phyloP scores from a whole-genome alignment of 2,888 invertebrate genomes.

The Tetrapedia diversipes region DNA sequence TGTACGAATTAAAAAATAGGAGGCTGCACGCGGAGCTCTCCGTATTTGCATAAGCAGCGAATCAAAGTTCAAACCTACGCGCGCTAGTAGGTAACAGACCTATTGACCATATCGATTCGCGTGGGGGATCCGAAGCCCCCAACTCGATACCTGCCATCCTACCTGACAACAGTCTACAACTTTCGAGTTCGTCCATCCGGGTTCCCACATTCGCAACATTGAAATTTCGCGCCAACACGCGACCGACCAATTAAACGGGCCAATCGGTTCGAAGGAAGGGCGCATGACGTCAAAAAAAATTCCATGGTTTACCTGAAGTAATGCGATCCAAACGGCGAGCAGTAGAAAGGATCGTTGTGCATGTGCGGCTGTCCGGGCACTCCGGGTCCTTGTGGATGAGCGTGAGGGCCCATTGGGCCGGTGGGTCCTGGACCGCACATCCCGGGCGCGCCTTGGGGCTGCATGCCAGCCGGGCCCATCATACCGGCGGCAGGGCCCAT shows the following conservation, averaged over 20 bases:
- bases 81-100: background rate
- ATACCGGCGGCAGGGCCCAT: constrained; percentile 78
- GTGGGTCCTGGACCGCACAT: constrained; percentile 80
- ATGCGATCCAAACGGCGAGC: constrained; percentile 85
- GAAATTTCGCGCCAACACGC: constrained; percentile 1
- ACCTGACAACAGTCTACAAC: too few relatives aligned
- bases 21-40: constrained; percentile 12
- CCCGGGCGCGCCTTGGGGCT: constrained; percentile 79
- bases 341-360: constrained; percentile 85
- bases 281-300: background rate
- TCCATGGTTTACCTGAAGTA: constrained; percentile 84
- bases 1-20: constrained; percentile 20
- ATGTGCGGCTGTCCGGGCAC: constrained; percentile 83
- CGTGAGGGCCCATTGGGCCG: constrained; percentile 80
- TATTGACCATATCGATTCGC: background rate
- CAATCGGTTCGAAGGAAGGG: too few relatives aligned
- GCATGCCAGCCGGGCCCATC: constrained; percentile 78
- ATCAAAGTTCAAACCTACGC: constrained; percentile 39
- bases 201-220: background rate
- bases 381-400: constrained; percentile 78
- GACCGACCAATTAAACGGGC: background rate
- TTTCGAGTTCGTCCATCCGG: too few relatives aligned
- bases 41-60: constrained; percentile 38
- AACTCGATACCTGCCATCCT: too few relatives aligned
- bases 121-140: too few relatives aligned